Evolutionary conservation across 2,888 invertebrate genomes (phyloP), one percentile per base, ranked within the genome.

Genomic region (Trisateles emortualis): DNA sequence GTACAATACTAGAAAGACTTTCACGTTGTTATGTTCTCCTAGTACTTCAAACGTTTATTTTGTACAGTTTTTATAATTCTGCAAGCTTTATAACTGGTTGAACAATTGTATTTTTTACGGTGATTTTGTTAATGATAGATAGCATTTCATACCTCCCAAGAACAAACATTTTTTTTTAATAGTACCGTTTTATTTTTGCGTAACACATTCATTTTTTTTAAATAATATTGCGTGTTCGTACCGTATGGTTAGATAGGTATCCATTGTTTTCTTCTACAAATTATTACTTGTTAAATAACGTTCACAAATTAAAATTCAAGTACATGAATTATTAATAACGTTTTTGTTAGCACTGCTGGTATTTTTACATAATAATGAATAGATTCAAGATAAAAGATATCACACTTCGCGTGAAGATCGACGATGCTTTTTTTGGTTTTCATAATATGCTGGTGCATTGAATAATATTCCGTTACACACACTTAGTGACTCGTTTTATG

Each of bases 11-110:
- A 52, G 60, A 52, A 64, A 70, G 71, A 85, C 87, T 87, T 87
- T 87, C 88, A 76, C 83, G 77, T 62, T 39, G 52, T 60, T 76
- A 81, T 87, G 76, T 36, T 56, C 49, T 72, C 86, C 86, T 88
- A 52, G 87, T 86, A 81, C 70, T 43, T 53, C 53, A 55, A 48
- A 49, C 38, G 47, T 36, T 62, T 42, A 47, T 59, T 66, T 53
- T 24, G 43, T 45, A 55, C 52, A 52, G 56, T 58, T 59, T 60
- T 60, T 49, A 35, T 35, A 49, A 56, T 57, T 62, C 57, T 49
- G 50, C 50, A 47, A 52, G 41, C 43, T 64, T 42, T 42, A 51
- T 63, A 60, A 64, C 72, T 67, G 61, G 47, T 45, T 60, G 30
- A 41, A 50, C 39, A 42, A 64, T 54, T 1, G 16, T 8, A 39